Base-by-base conservation (phyloP, 2,113 vertebrate species). In the Silurus glanis region DNA sequence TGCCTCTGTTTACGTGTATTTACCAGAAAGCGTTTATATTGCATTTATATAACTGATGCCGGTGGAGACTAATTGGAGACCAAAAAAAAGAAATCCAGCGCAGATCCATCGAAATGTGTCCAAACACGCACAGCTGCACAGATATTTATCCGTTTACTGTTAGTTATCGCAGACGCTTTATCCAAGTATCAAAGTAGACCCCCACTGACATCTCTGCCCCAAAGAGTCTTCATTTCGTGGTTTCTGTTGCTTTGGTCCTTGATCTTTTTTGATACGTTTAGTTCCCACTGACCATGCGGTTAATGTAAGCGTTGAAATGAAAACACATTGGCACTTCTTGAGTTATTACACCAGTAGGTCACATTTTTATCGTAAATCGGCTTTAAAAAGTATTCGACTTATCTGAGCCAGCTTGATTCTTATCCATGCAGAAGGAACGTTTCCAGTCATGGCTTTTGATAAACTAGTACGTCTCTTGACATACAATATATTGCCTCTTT, bases 1-100 rank as follows among this genome's bases (percentile, higher is more conserved):
- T 91, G 89, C 89, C 83, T 92, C 91, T 92, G 93, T 94, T 94
- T 93, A 94, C 92, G 53, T 90, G 89, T 93, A 92, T 95, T 94
- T 95, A 94, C 92, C 92, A 93, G 92, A 93, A 93, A 93, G 90
- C 90, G 90, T 93, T 92, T 91, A 92, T 88, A 89, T 92, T 93
- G 91, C 92, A 90, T 37, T 37, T 37, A 37, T 37, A 37, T 91
- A 92, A 91, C 91, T 87, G 89, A 62, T 62, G 79, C 75, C 37
- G 56, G 55, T 49, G 56, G 64, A 59, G 49, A 28, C 56, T 89
- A 83, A 89, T 87, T 89, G 79, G 83, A 82, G 79, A 75, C 45
- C 37, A 37, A 37, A 1, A 37, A 37, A 28, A 80, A 71, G 66
- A 59, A 84, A 83, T 87, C 64, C 72, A 85, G 25, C 37, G 23